Evolutionary conservation across 2,888 invertebrate species (phyloP).

Genomic region (Clistopyga incitator): DNA sequence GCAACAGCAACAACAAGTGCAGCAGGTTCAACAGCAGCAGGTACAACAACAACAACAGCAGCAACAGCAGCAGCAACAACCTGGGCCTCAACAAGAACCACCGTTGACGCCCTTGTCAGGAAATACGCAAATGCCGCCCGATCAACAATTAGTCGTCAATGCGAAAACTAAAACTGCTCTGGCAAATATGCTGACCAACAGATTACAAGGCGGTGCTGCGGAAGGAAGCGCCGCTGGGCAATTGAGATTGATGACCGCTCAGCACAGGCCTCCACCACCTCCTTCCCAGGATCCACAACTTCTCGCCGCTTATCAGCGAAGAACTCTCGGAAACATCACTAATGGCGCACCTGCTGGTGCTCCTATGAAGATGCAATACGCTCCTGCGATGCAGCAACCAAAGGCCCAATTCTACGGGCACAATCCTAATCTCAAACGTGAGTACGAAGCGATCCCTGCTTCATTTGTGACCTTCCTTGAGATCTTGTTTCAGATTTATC

Average conservation of each 20-base stretch:
- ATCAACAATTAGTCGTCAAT: slow-evolving; percentile 89
- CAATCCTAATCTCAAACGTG: slow-evolving; percentile 94
- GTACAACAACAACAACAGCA: slow-evolving; percentile 85
- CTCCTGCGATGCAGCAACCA: slow-evolving; percentile 83
- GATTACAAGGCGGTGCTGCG: slow-evolving; percentile 87
- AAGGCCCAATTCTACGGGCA: slow-evolving; percentile 95
- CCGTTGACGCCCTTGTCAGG: slow-evolving; percentile 76
- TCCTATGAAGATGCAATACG: slow-evolving; percentile 82
- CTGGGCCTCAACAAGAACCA: slow-evolving; percentile 78
- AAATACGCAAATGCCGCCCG: slow-evolving; percentile 80
- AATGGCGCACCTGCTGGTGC: slow-evolving; percentile 84
- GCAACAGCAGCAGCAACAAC: slow-evolving; percentile 87
- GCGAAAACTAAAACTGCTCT: slow-evolving; percentile 97
- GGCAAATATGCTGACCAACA: slow-evolving; percentile 96
- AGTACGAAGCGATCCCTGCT: slow-evolving; percentile 64
- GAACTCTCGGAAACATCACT: slow-evolving; percentile 86
- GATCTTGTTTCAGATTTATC: background rate
- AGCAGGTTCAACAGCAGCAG: slow-evolving; percentile 86
- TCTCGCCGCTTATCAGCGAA: slow-evolving; percentile 81
- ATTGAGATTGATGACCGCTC: slow-evolving; percentile 92
- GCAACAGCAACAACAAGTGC: slow-evolving; percentile 85
- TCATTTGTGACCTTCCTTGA: background rate
- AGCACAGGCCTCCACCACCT: slow-evolving; percentile 88
- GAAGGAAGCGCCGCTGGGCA: slow-evolving; percentile 85
- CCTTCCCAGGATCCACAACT: slow-evolving; percentile 84